These are phyloP conservation scores for Discoglossus pictus DNA, from an alignment of 2,797 vertebrate species.

Conservation along the genomic window DNA sequence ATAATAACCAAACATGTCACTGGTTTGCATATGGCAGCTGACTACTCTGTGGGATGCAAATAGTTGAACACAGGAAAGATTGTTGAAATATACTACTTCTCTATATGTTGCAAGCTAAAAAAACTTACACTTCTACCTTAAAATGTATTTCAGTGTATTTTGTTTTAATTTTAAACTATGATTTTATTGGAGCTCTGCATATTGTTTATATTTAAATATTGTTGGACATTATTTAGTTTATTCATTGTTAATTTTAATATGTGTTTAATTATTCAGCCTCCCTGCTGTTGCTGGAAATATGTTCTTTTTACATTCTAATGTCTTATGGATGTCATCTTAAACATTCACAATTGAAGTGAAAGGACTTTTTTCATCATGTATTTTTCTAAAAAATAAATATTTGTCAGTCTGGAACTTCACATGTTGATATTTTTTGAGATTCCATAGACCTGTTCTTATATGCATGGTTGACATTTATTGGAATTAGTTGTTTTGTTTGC, in stretches of 20 bases:
- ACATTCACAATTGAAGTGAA: background rate
- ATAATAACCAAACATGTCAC: conserved; percentile 51
- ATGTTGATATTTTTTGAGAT: background rate
- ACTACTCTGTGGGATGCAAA: conserved; percentile 1
- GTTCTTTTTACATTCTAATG: background rate
- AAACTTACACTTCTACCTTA: no score
- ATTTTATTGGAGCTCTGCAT: no score
- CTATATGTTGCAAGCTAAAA: no score
- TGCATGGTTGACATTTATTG: conserved; percentile 1
- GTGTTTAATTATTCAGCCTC: background rate
- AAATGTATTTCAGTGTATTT: no score
- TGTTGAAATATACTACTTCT: conserved; percentile 5
- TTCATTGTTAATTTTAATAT: background rate
- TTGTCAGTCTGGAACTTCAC: background rate
- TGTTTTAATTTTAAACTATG: no score
- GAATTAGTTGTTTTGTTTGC: conserved; percentile 2
- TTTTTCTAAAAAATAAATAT: background rate
- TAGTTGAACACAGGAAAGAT: background rate
- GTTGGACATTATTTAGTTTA: background rate
- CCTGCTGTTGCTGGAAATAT: background rate
- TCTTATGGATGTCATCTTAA: background rate
- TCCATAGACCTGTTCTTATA: background rate
- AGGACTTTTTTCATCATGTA: background rate
- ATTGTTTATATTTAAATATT: background rate
- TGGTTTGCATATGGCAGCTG: conserved; percentile 34